Conservation (phyloP, 1,140 invertebrate genomes). For the Polyergus mexicanus region DNA sequence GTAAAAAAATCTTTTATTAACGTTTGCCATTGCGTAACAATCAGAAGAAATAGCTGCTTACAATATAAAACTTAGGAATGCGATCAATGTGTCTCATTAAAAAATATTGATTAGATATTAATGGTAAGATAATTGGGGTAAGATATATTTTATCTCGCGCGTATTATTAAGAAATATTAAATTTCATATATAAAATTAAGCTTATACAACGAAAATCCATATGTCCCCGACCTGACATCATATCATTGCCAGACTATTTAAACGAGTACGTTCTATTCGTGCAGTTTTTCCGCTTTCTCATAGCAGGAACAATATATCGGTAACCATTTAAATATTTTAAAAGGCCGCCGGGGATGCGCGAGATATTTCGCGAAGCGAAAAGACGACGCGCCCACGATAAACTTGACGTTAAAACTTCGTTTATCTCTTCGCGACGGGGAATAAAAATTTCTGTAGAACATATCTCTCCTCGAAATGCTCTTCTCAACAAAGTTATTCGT, state of each 20-base stretch:
- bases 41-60: neutral
- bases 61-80: neutral
- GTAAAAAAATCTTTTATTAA: constrained; percentile 13
- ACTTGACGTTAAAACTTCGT: constrained; percentile 45
- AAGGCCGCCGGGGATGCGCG: neutral
- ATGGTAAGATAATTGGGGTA: too few relatives aligned
- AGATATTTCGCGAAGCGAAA: constrained; percentile 19
- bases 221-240: constrained; percentile 22
- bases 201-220: constrained; percentile 47
- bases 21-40: neutral
- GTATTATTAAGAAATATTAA: neutral
- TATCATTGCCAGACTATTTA: constrained; percentile 6
- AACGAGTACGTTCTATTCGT: neutral
- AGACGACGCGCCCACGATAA: constrained; percentile 12
- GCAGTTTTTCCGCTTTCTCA: neutral
- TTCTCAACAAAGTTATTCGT: neutral
- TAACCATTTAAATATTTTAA: constrained; percentile 40
- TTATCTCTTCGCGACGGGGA: constrained; percentile 34
- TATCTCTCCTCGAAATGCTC: neutral
- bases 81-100: constrained; percentile 5
- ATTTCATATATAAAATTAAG: constrained; percentile 44
- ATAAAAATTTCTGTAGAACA: constrained; percentile 37
- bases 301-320: constrained; percentile 13
- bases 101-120: constrained; percentile 33
- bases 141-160: constrained; percentile 11